phyloP scores from a whole-genome alignment of 2,113 vertebrate genomes.

The Pyrgilauda ruficollis region DNA sequence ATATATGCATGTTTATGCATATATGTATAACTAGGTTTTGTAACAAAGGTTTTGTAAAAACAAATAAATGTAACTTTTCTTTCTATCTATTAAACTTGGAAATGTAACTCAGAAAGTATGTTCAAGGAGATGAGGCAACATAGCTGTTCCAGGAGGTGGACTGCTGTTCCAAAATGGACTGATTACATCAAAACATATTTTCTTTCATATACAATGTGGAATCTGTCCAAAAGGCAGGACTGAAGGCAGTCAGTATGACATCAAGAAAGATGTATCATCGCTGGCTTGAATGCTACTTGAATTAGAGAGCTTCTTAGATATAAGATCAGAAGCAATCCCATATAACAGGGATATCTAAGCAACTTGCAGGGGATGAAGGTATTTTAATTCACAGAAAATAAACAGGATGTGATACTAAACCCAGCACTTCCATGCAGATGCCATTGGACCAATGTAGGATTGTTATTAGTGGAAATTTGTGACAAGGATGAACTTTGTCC shows the following conservation, averaged over 20 bases:
- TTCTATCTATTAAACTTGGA: neutral
- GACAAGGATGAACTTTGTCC: neutral
- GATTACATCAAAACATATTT: conserved; percentile 20
- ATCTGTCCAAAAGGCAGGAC: neutral
- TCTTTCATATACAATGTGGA: neutral
- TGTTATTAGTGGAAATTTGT: neutral
- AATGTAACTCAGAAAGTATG: neutral
- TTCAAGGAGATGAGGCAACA: neutral
- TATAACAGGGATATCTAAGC: neutral
- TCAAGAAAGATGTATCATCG: neutral
- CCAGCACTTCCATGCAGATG: neutral
- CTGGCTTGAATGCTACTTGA: neutral
- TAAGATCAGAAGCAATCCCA: neutral
- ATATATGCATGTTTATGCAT: neutral
- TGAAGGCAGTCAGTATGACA: neutral
- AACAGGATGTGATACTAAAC: neutral
- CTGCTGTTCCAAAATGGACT: neutral
- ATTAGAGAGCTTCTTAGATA: neutral
- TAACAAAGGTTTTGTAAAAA: neutral
- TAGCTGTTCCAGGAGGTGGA: neutral
- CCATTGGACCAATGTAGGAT: neutral
- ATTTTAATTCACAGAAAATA: neutral
- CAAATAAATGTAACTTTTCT: neutral
- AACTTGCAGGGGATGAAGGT: neutral
- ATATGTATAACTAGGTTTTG: neutral